Percentiles rank a stretch among this genome's conserved stretches.
Evolutionary conservation across 2,888 invertebrate species (phyloP).

Genomic region (Volucella inanis): DNA sequence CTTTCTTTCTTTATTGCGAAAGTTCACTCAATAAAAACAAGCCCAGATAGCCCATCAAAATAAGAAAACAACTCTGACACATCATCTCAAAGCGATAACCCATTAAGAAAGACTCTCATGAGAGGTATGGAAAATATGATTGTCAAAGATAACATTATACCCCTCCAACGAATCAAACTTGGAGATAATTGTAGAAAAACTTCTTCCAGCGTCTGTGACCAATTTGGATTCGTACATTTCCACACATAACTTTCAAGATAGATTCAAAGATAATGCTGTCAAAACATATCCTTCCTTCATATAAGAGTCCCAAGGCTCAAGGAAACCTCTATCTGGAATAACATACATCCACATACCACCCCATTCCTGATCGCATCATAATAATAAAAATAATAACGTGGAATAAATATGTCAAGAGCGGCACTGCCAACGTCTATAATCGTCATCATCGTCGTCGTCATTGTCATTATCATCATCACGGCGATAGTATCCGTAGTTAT

Average conservation of each 20-base stretch:
- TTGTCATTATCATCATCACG: slow-evolving; percentile 59
- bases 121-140: slow-evolving; percentile 43
- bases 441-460: slow-evolving; percentile 59
- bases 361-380: slow-evolving; percentile 42
- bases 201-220: slow-evolving; percentile 62
- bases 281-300: slow-evolving; percentile 4
- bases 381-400: slow-evolving; percentile 74
- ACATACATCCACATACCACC: neutral
- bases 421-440: slow-evolving; percentile 50
- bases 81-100: slow-evolving; percentile 40
- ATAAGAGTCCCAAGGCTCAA: neutral
- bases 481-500: slow-evolving; percentile 58
- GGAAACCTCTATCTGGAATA: slow-evolving; percentile 1
- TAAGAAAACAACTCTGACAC: slow-evolving; percentile 47
- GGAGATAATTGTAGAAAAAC: slow-evolving; percentile 67
- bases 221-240: slow-evolving; percentile 47
- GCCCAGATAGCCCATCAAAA: slow-evolving; percentile 29
- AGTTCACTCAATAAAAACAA: slow-evolving; percentile 39
- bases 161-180: neutral
- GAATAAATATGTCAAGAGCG: slow-evolving; percentile 73
- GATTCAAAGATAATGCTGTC: slow-evolving; percentile 67
- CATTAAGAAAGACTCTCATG: slow-evolving; percentile 34
- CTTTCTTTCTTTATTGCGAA: slow-evolving; percentile 25
- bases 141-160: slow-evolving; percentile 49
- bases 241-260: slow-evolving; percentile 11